Evolutionary conservation across 2,113 vertebrate species (phyloP).

Genomic region (Peucedramus taeniatus): DNA sequence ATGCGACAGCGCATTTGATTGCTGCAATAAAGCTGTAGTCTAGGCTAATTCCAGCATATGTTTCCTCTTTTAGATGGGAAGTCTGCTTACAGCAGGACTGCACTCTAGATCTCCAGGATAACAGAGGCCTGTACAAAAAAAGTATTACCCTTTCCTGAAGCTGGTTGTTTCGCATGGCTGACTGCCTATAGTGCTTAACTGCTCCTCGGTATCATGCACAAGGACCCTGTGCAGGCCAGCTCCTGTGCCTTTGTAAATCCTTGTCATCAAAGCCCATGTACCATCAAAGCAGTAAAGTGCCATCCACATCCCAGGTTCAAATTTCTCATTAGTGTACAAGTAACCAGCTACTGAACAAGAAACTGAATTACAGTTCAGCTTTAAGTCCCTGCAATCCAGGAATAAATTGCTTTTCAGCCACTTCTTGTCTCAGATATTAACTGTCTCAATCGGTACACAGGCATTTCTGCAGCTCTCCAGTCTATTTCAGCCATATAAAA

Average conservation of each 20-base stretch:
- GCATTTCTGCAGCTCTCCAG: neutral
- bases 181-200: neutral
- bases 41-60: neutral
- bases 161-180: neutral
- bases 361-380: neutral
- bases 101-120: neutral
- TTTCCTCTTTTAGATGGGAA: neutral
- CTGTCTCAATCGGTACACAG: neutral
- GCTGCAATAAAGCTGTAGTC: neutral
- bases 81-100: neutral
- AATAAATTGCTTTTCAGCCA: neutral
- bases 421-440: neutral
- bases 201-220: accelerated
- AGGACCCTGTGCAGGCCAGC: accelerated
- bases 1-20: accelerated
- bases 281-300: neutral
- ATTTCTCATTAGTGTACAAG: neutral
- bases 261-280: neutral
- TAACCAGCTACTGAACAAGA: neutral
- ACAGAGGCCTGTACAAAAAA: neutral
- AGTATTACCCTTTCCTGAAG: neutral
- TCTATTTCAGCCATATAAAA: neutral
- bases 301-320: neutral
- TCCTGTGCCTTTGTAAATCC: neutral
- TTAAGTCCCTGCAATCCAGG: neutral